Conservation (phyloP, 2,888 invertebrate genomes). For the Archips crataeganus region DNA sequence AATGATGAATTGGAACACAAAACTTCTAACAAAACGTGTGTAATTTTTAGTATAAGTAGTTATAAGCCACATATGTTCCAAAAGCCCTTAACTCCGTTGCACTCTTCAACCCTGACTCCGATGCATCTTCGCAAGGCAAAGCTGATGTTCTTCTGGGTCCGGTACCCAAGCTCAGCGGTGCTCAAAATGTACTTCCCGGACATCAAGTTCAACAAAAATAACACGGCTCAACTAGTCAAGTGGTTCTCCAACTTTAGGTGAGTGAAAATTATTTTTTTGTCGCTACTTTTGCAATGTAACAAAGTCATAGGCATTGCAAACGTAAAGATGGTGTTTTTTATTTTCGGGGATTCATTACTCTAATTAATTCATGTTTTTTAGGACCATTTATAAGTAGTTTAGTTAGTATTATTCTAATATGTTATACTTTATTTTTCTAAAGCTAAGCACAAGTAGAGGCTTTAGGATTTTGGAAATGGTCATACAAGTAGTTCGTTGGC, state of each 20-base stretch:
- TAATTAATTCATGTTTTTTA: no score
- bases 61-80: constrained; percentile 25
- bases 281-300: neutral
- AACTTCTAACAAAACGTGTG: neutral
- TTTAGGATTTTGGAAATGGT: no score
- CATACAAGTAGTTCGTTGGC: no score
- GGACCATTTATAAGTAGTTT: no score
- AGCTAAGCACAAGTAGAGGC: no score
- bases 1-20: no score
- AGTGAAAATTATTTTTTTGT: neutral
- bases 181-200: constrained; percentile 99
- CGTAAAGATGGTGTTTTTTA: neutral
- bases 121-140: constrained; percentile 99
- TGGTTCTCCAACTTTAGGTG: constrained; percentile 99
- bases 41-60: neutral
- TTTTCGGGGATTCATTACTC: neutral
- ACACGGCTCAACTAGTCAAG: constrained; percentile 99
- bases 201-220: constrained; percentile 99
- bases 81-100: constrained; percentile 93
- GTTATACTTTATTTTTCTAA: no score
- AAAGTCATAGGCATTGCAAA: neutral
- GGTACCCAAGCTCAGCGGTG: constrained; percentile 99
- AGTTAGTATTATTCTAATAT: no score
- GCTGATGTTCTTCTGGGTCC: constrained; percentile 99
- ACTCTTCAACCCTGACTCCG: constrained; percentile 98